These are phyloP conservation scores for Diadema setosum DNA, from an alignment of 35 echinoderm and acorn worm genomes.

Conservation along the genomic window DNA sequence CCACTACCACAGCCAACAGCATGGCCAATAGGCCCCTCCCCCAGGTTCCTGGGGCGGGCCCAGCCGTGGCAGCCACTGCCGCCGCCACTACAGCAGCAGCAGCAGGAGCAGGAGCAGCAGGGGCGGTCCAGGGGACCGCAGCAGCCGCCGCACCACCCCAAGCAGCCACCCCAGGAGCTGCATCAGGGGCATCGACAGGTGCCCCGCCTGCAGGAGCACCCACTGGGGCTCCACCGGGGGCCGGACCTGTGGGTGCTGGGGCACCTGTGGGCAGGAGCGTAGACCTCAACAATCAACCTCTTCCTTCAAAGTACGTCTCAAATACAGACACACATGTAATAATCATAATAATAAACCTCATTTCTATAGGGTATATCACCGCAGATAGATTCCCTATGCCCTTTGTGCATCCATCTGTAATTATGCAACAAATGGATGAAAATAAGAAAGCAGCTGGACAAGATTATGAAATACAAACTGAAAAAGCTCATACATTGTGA, in stretches of 20 bases:
- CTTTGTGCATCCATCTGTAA: too few relatives aligned
- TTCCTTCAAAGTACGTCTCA: conserved; percentile 57
- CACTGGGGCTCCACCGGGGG: background rate
- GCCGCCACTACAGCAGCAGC: background rate
- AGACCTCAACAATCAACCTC: conserved; percentile 82
- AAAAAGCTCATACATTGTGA: too few relatives aligned
- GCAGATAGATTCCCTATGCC: too few relatives aligned
- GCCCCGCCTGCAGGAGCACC: background rate
- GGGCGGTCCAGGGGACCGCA: background rate
- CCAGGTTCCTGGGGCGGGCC: background rate
- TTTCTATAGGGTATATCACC: too few relatives aligned
- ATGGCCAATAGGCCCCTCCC: background rate
- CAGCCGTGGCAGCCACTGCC: background rate
- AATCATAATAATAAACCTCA: too few relatives aligned
- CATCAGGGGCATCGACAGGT: background rate
- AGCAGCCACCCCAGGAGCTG: background rate
- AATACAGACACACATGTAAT: too few relatives aligned
- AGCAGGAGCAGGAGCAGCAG: background rate
- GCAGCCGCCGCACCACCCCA: background rate
- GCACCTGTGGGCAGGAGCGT: background rate
- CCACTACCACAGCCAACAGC: background rate
- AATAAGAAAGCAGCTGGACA: too few relatives aligned
- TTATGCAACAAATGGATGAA: too few relatives aligned
- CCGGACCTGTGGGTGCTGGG: background rate
- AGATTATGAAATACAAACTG: too few relatives aligned